These are phyloP conservation scores for Drosophila mojavensis DNA, from an alignment of 1,140 invertebrate species.

Conservation along the genomic window DNA sequence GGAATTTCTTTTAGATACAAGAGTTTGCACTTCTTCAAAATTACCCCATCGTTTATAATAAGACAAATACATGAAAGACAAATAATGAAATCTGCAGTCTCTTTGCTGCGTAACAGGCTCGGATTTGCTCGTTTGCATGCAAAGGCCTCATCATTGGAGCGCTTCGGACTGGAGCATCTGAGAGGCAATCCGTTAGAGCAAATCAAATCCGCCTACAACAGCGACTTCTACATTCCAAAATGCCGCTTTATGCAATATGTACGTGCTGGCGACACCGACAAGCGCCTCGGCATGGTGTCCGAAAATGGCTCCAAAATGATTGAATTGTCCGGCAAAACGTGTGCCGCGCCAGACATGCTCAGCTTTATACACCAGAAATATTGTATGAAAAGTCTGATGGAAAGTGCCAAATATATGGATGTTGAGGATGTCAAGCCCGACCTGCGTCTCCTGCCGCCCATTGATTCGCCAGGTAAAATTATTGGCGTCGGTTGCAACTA, in stretches of 20 bases:
- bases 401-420: conserved; percentile 54
- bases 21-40: conserved; percentile 5
- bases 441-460: conserved; percentile 86
- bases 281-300: conserved; percentile 70
- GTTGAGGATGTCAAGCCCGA: conserved; percentile 76
- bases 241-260: conserved; percentile 79
- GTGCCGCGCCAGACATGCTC: conserved; percentile 66
- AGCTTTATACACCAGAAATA: conserved; percentile 70
- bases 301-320: conserved; percentile 70
- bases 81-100: conserved; percentile 54
- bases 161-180: neutral
- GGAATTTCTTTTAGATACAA: conserved; percentile 12
- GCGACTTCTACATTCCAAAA: conserved; percentile 32
- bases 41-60: conserved; percentile 7
- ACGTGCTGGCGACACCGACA: conserved; percentile 43
- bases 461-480: conserved; percentile 90
- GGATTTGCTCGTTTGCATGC: conserved; percentile 24
- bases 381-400: conserved; percentile 58
- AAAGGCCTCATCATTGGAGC: conserved; percentile 24
- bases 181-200: conserved; percentile 5
- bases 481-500: conserved; percentile 92
- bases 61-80: conserved; percentile 1
- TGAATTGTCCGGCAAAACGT: conserved; percentile 54
- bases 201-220: neutral
- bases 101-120: conserved; percentile 41